Evolutionary conservation across 2,888 invertebrate genomes (phyloP).

Genomic region (Drosophila multiciliata): DNA sequence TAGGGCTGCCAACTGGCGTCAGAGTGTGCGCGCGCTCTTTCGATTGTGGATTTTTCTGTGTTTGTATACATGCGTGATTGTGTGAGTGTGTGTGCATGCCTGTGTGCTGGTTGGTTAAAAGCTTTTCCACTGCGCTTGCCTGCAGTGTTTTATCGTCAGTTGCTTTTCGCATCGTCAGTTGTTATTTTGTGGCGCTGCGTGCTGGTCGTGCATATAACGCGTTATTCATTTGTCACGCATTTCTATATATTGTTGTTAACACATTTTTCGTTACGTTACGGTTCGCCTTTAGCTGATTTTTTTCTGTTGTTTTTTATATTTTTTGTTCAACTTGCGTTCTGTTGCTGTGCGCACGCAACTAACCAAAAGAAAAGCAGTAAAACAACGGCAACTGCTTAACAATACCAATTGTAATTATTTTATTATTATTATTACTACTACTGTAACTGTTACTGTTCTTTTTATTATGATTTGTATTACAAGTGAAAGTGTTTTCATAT

Average conservation of each 20-base stretch:
- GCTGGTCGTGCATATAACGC: constrained; percentile 61
- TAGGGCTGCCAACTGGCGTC: constrained; percentile 21
- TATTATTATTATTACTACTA: constrained; percentile 21
- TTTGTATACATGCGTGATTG: not conserved
- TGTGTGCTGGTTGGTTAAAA: constrained; percentile 13
- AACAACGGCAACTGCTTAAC: constrained; percentile 31
- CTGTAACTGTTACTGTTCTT: constrained; percentile 33
- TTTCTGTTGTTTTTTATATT: constrained; percentile 3
- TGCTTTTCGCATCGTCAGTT: constrained; percentile 54
- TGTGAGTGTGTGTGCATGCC: constrained; percentile 4
- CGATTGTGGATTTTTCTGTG: constrained; percentile 5
- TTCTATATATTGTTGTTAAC: constrained; percentile 23
- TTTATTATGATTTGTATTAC: constrained; percentile 13
- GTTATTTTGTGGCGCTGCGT: constrained; percentile 65
- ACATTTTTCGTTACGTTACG: constrained; percentile 37
- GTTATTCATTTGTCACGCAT: constrained; percentile 32
- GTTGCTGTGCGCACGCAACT: constrained; percentile 56
- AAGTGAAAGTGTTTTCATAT: constrained; percentile 53
- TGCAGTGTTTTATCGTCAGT: constrained; percentile 58
- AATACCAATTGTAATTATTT: constrained; percentile 53
- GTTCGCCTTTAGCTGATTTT: constrained; percentile 27
- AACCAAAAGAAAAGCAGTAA: constrained; percentile 24
- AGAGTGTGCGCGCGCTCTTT: constrained; percentile 27
- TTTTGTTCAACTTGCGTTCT: constrained; percentile 28
- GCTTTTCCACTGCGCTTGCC: constrained; percentile 62